Evolutionary conservation across 2,888 invertebrate species (phyloP), one percentile per base, ranked within the genome.

Genomic region (Drosophila siamana): DNA sequence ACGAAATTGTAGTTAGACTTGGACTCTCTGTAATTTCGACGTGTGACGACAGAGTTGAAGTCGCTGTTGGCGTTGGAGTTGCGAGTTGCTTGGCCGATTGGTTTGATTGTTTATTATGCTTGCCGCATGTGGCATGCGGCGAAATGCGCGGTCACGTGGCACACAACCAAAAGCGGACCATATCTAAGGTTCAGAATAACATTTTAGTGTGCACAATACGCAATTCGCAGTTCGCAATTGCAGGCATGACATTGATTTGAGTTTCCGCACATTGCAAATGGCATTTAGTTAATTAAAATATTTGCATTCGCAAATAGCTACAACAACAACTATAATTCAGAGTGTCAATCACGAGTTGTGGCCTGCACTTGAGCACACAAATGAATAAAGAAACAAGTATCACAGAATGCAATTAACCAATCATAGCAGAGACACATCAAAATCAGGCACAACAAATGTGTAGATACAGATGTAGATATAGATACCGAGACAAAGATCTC

Each of bases 281-380:
- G 52, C 77, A 71, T 68, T 65, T 65, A 68, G 61, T 73, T 86
- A 84, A 86, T 86, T 80, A 74, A 84, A 83, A 83, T 76, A 67
- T 64, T 70, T 71, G 59, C 56, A 71, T 70, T 73, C n/a, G 24
- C 46, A 28, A 43, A 36, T 16, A 50, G 46, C 57, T 40, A 41
- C 40, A 54, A 41, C 60, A 48, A 54, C 30, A 57, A 55, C 50
- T 51, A 68, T 69, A 78, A 86, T 81, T 84, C 68, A 75, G 70
- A 48, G 73, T 86, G 87, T 85, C 84, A 84, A 82, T 84, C 84
- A 87, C 19, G 66, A 57, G 65, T 47, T 61, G 41, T 60, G 65
- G 55, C 16, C 40, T 75, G 77, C 73, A 78, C 79, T 78, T 73
- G 80, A 80, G 72, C 33, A 33, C 4, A 33, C 33, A 52, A n/a